Evolutionary conservation across 2,797 vertebrate species (phyloP).

Genomic region (Holocentrus rufus): DNA sequence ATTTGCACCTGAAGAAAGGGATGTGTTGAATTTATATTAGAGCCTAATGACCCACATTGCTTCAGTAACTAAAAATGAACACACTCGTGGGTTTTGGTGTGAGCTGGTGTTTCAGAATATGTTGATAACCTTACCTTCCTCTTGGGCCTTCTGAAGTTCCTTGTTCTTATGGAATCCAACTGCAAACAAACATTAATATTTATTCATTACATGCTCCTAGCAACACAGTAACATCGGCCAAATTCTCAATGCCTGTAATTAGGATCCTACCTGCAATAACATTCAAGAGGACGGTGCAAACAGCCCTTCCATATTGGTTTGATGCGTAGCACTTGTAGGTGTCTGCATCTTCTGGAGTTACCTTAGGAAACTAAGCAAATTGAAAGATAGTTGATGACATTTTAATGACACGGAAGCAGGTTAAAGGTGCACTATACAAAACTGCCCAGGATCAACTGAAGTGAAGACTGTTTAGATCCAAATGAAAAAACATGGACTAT

Average conservation of each 20-base stretch:
- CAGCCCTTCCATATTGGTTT: constrained; percentile 88
- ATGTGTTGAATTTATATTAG: not conserved
- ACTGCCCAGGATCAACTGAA: too few relatives aligned
- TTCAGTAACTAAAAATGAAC: not conserved
- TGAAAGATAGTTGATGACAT: constrained; percentile 30
- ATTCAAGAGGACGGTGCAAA: constrained; percentile 85
- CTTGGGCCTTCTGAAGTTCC: constrained; percentile 66
- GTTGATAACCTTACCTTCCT: constrained; percentile 63
- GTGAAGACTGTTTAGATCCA: too few relatives aligned
- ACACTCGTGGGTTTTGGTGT: not conserved
- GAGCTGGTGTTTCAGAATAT: not conserved
- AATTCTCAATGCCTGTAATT: too few relatives aligned
- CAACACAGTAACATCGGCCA: not conserved
- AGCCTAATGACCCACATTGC: not conserved
- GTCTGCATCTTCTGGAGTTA: constrained; percentile 82
- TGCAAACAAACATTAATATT: constrained; percentile 65
- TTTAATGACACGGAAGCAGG: not conserved
- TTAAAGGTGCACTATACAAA: not conserved
- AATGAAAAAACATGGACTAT: too few relatives aligned
- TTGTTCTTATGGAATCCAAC: constrained; percentile 89
- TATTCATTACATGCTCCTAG: not conserved
- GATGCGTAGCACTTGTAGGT: constrained; percentile 87
- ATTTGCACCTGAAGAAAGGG: not conserved
- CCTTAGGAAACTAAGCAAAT: constrained; percentile 83
- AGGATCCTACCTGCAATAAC: constrained; percentile 86